Percentiles rank a stretch among this genome's conserved stretches.
Conservation (phyloP, 2,797 vertebrate species). For the Pseudochirops corinnae region DNA sequence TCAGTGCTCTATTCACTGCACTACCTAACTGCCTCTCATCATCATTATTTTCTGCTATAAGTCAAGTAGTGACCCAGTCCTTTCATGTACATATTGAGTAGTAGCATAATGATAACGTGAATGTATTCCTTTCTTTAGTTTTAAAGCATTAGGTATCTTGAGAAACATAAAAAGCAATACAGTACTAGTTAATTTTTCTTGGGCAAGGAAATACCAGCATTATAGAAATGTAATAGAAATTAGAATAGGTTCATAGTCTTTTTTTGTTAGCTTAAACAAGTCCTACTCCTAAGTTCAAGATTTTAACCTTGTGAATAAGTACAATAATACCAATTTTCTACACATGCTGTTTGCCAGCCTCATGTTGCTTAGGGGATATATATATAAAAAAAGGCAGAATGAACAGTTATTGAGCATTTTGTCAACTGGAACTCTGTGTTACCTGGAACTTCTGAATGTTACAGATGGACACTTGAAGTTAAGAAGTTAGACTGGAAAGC, state of each 20-base stretch:
- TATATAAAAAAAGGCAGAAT: not conserved
- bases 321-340: not conserved
- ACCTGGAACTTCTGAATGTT: not conserved
- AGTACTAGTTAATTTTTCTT: not conserved
- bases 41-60: not conserved
- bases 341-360: not conserved
- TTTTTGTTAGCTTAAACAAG: not conserved
- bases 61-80: not conserved
- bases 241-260: not conserved
- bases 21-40: not conserved
- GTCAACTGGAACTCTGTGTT: not conserved
- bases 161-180: not conserved
- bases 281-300: not conserved
- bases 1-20: too few relatives aligned
- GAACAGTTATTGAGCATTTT: not conserved
- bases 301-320: not conserved
- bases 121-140: not conserved
- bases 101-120: not conserved
- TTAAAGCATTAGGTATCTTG: not conserved
- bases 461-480: not conserved
- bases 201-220: not conserved
- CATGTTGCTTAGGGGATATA: not conserved
- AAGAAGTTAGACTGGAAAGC: not conserved
- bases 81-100: not conserved
- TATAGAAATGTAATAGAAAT: not conserved